Evolutionary conservation across 2,797 vertebrate genomes (phyloP), one percentile per base, ranked within the genome.

Genomic region (Myiothlypis chrysogaster): DNA sequence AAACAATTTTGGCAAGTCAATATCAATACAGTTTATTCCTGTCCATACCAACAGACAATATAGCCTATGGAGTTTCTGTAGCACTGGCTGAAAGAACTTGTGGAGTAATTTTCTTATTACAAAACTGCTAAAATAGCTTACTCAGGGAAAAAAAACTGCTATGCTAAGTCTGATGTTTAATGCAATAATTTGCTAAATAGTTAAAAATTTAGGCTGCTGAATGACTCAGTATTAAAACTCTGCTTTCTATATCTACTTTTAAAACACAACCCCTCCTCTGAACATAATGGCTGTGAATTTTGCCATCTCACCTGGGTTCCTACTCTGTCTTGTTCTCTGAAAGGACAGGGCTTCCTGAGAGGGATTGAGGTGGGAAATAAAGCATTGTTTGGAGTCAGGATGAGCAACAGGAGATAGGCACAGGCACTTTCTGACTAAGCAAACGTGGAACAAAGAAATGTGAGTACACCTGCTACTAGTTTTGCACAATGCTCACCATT

Each of bases 1-100:
- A 96, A 94, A 81, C 27, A 61, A 49, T 93, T 89, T 85, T 83
- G 83, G 60, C 44, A 94, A 87, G 82, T 91, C 79, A 76, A 56
- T 80, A 86, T 59, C 47, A 75, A 49, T 76, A 68, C 18, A 57
- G 71, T 71, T 95, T 81, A 75, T 76, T 90, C 61, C 19, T 92
- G 55, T 65, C 37, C 18, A 11, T 59, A 84, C 85, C 35, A 81
- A 34, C 7, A 4, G 79, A 50, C 13, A 12, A 5, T 64, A 35
- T 32, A 3, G 17, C 49, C 78, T 75, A 6, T 52, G 32, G 17
- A 23, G 16, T 85, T 94, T 70, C 55, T 77, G 65, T 35, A 63
- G 37, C 34, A 37, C 15, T 41, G 46, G 12, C 43, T 89, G 32
- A 61, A 83, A 73, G 43, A 80, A 43, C 32, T 70, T 44, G 34